Base-by-base conservation (phyloP, 2,888 invertebrate species). In the Pilophorus perplexus region DNA sequence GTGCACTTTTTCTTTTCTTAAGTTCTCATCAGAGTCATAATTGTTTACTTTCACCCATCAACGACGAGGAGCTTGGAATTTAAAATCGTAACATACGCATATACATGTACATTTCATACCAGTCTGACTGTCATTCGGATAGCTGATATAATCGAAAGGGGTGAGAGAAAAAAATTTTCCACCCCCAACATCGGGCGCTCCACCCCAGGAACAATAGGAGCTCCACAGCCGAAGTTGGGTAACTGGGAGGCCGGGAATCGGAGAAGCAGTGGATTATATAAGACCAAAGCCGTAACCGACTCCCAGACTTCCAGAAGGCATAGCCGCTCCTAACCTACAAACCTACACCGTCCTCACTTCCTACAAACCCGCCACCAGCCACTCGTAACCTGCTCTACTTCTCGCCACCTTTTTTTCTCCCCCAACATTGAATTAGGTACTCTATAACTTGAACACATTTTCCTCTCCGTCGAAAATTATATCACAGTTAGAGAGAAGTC, bases 311-410 rank as follows among this genome's bases (percentile, higher is more conserved):
- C 27, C 33, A 54, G 33, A 54, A n/a, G 54, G 33, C 54, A 54
- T 37, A 38, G 55, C 55, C 55, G 55, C 55, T 55, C 55, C 55
- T 55, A 55, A 55, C 55, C 55, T 55, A 55, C 55, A 55, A 55
- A 55, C 55, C 55, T 52, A 52, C 52, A 52, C 52, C 48, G 48
- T 50, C 54, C 37, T 38, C 38, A 38, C 55, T 55, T 55, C 55
- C 55, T 55, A 55, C 55, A 38, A 38, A 14, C 37, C 50, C 25
- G 25, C 23, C 23, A 22, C 38, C 42, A 10, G 42, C 42, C 33
- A 55, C 55, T 55, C 55, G 55, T 55, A 55, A 55, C 55, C 55
- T 55, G 55, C 55, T 55, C 55, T 38, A 55, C 55, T 55, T 55
- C 55, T 37, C 55, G 38, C 55, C 55, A 33, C 22, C 55, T 38